These are phyloP conservation scores for Stichopus chloronotus DNA, from an alignment of 35 echinoderm and acorn worm genomes.

Conservation along the genomic window DNA sequence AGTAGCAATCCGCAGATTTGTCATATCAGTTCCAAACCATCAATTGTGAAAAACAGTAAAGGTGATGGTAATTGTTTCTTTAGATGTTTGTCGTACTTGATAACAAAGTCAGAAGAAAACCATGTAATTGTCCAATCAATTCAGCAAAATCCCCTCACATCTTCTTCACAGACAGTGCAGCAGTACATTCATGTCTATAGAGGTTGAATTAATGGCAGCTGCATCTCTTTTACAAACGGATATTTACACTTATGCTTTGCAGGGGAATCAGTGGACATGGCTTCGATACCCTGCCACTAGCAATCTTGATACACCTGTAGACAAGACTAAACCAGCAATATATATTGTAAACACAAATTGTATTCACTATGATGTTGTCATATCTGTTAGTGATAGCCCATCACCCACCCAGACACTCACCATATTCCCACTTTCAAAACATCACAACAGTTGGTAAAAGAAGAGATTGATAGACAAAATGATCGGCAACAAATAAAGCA, in stretches of 20 bases:
- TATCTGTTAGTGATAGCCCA: neutral
- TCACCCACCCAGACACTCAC: neutral
- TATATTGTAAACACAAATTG: constrained; percentile 2
- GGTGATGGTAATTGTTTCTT: too few relatives aligned
- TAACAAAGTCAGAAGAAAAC: constrained; percentile 19
- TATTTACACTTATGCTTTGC: constrained; percentile 22
- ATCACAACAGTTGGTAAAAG: neutral
- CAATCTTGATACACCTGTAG: constrained; percentile 17
- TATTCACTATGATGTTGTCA: constrained; percentile 24
- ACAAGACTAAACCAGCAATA: constrained; percentile 5
- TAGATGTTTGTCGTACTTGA: neutral
- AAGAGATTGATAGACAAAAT: constrained; percentile 14
- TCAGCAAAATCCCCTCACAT: neutral
- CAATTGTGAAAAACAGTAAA: neutral
- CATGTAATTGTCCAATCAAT: neutral
- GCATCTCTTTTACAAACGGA: neutral
- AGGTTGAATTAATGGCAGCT: neutral
- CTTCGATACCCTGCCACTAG: neutral
- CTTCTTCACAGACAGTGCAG: neutral
- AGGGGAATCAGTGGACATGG: neutral
- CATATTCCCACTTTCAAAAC: neutral
- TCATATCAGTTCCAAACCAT: neutral
- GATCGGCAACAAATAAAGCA: neutral
- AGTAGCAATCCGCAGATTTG: neutral
- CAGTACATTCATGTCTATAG: neutral